A percentile compares a stretch with the other conserved stretches of the same genome.
These are phyloP conservation scores for Triplophysa tibetana DNA, from an alignment of 2,113 vertebrate genomes.

Conservation along the genomic window DNA sequence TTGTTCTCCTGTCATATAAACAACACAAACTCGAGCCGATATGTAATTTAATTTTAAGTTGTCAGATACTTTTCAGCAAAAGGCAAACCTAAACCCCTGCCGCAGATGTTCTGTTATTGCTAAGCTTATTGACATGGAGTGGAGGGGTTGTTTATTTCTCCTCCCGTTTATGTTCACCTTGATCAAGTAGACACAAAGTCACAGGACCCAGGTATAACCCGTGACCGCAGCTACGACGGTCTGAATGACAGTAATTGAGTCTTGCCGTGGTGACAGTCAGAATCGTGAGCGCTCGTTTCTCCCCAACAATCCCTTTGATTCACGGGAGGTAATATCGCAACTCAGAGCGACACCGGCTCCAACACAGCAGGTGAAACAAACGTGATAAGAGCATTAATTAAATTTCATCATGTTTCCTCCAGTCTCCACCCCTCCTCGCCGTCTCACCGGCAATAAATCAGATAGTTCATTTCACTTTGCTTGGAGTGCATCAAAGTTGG, in stretches of 20 bases:
- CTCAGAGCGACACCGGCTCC: conserved; percentile 22
- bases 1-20: conserved; percentile 15
- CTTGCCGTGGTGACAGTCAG: conserved; percentile 31
- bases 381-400: conserved; percentile 58
- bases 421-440: background rate
- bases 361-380: conserved; percentile 51
- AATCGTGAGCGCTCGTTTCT: background rate
- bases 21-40: background rate
- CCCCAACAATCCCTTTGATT: conserved; percentile 38
- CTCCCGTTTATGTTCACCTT: conserved; percentile 4
- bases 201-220: background rate
- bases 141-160: background rate
- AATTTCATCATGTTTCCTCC: conserved; percentile 46
- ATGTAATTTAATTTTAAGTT: background rate
- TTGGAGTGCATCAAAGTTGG: conserved; percentile 22
- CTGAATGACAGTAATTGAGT: conserved; percentile 53
- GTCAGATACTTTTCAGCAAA: background rate
- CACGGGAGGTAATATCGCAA: conserved; percentile 30
- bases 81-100: background rate
- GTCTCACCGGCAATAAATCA: conserved; percentile 49
- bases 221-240: background rate
- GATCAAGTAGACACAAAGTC: conserved; percentile 22
- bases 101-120: background rate
- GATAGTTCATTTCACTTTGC: conserved; percentile 24
- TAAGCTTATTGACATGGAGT: background rate